Evolutionary conservation across 1,140 invertebrate species (phyloP), one percentile per base, ranked within the genome.

Genomic region (Drosophila prosaltans): DNA sequence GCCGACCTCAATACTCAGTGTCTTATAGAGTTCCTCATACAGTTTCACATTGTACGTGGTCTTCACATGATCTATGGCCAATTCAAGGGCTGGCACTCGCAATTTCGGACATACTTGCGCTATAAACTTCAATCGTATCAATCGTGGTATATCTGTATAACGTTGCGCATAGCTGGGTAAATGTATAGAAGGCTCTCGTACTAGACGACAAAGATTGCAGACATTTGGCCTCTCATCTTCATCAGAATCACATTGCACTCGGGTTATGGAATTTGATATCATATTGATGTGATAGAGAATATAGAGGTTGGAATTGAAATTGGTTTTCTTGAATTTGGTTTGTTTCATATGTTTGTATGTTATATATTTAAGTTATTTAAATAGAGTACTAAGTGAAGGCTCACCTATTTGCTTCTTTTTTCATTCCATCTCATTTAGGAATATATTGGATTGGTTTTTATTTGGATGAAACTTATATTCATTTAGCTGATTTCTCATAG

Each of bases 61-160:
- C 79, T 86, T 86, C 3, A 86, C 83, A 21, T 88, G 72, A 7
- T 66, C 65, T 10, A 86, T 73, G 58, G 82, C 82, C 67, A 86
- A 16, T 21, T 82, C 76, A 0, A 86, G 64, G 4, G 82, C 82
- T 8, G 67, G 43, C 26, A 83, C 83, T 2, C 76, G 65, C 24
- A 88, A 36, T 21, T 77, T 69, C 5, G 79, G 83, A 21, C 82
- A 88, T 26, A 88, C 82, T 30, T 77, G 54, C 0, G 82, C 79
- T 2, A 86, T 86, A 9, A 86, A 86, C 67, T 77, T 76, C 0
- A 86, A 51, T 0, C 82, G 83, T 0, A 70, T 68, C 8, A 86
- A 57, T 0, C 75, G 75, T 0, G 76, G 41, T 2, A 74, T 75
- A 6, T 82, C 76, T 21, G 65, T 57, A 16, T 86, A 86, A 0